Evolutionary conservation across 2,797 vertebrate genomes (phyloP).

Genomic region (Lemur catta): DNA sequence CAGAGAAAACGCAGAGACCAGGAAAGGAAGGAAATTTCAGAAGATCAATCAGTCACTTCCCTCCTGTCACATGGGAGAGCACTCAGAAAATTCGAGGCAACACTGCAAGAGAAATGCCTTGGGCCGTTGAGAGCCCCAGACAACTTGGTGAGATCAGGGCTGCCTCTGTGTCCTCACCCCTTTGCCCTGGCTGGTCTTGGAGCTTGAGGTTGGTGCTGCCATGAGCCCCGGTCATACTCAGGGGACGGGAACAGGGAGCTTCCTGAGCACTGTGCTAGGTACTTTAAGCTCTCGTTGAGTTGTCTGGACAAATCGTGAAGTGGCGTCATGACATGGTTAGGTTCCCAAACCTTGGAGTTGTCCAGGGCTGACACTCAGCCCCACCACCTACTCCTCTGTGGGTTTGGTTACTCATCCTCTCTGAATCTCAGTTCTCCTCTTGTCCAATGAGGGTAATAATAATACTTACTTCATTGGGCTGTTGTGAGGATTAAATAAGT

Average conservation of each 20-base stretch:
- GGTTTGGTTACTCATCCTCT: neutral
- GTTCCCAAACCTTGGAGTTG: neutral
- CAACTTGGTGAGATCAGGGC: neutral
- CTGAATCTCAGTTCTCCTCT: neutral
- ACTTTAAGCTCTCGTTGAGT: neutral
- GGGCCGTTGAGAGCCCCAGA: neutral
- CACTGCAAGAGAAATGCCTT: neutral
- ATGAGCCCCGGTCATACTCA: neutral
- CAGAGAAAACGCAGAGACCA: neutral
- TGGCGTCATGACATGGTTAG: neutral
- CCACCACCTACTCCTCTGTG: neutral
- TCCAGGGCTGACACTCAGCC: neutral
- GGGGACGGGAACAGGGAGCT: neutral
- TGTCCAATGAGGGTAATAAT: no score
- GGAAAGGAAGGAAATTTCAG: conserved; percentile 65
- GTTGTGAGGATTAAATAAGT: neutral
- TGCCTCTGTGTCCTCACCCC: neutral
- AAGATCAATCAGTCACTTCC: neutral
- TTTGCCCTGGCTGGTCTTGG: neutral
- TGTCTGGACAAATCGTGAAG: neutral
- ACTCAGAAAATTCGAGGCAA: neutral
- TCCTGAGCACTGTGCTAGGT: neutral
- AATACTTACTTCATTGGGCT: neutral
- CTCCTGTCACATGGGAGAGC: neutral
- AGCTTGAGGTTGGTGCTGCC: neutral